These are phyloP conservation scores for Ennomos fuscantarius DNA, from an alignment of 2,888 invertebrate genomes.

Conservation along the genomic window DNA sequence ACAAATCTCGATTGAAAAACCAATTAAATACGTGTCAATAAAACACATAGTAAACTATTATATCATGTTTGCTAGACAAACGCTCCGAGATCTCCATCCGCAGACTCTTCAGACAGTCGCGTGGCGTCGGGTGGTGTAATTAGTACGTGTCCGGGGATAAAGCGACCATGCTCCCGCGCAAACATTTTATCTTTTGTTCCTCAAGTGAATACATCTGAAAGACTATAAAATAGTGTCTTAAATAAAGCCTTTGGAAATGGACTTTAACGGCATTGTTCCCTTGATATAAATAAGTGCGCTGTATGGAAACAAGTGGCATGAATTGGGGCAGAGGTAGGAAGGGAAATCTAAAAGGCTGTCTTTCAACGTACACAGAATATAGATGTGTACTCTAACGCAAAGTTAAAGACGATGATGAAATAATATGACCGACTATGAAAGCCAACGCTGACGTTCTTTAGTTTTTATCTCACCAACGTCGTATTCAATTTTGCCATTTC, in stretches of 20 bases:
- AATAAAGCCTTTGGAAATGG: constrained; percentile 19
- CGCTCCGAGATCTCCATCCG: not conserved
- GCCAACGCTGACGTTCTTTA: too few relatives aligned
- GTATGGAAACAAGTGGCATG: constrained; percentile 6
- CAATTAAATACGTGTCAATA: too few relatives aligned
- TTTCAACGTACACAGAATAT: too few relatives aligned
- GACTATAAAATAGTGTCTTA: not conserved
- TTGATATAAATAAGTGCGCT: constrained; percentile 7
- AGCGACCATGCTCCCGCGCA: constrained; percentile 32
- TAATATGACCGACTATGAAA: too few relatives aligned
- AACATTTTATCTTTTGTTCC: constrained; percentile 33
- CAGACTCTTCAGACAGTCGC: constrained; percentile 27
- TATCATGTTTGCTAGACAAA: not conserved
- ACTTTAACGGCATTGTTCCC: constrained; percentile 15
- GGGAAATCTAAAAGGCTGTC: too few relatives aligned
- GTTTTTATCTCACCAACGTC: too few relatives aligned
- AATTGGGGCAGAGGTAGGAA: too few relatives aligned
- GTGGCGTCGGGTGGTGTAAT: constrained; percentile 59
- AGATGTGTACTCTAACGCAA: too few relatives aligned
- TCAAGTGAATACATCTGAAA: constrained; percentile 16
- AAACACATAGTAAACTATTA: too few relatives aligned
- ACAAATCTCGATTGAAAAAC: too few relatives aligned
- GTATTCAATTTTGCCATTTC: too few relatives aligned
- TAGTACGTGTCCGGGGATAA: constrained; percentile 52
- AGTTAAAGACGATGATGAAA: too few relatives aligned